Percentiles rank a stretch among this genome's conserved stretches.
These are phyloP conservation scores for Lissocephala sabroskyi DNA, from an alignment of 2,888 invertebrate species.

Conservation along the genomic window DNA sequence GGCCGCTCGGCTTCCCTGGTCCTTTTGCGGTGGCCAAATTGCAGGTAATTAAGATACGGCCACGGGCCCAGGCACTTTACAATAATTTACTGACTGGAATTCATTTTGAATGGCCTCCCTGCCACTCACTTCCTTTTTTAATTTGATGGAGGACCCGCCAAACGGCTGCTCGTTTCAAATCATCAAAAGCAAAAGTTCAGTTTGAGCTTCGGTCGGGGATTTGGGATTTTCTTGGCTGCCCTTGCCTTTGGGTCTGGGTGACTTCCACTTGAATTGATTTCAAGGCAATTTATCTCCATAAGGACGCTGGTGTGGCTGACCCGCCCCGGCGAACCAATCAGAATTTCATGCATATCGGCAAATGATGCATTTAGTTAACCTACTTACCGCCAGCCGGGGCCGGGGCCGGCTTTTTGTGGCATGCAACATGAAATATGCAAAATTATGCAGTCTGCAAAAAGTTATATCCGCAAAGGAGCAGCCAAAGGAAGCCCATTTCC, in stretches of 20 bases:
- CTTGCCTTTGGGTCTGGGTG: background rate
- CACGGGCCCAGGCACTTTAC: constrained; percentile 16
- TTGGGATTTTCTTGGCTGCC: too few species aligned
- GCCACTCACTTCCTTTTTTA: constrained; percentile 7
- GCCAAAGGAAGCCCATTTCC: too few species aligned
- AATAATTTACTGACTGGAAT: constrained; percentile 48
- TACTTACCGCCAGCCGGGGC: constrained; percentile 27
- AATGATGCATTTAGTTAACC: constrained; percentile 47
- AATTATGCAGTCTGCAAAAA: constrained; percentile 31
- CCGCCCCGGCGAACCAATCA: background rate
- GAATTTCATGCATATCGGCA: constrained; percentile 24
- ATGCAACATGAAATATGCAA: constrained; percentile 46
- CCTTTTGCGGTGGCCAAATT: constrained; percentile 44
- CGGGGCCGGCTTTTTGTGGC: constrained; percentile 31
- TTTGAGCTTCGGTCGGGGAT: too few species aligned
- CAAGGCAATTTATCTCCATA: too few species aligned
- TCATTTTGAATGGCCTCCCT: constrained; percentile 36
- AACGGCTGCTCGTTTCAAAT: background rate
- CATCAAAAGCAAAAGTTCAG: too few species aligned
- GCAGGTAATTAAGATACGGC: constrained; percentile 53
- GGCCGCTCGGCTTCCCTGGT: background rate
- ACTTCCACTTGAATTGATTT: too few species aligned
- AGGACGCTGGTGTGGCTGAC: too few species aligned
- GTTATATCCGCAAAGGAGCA: too few species aligned
- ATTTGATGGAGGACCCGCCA: background rate